Evolutionary conservation across 37 sponge, comb jelly and placozoan genomes (phyloP).

Genomic region (Dysidea cf. avara): DNA sequence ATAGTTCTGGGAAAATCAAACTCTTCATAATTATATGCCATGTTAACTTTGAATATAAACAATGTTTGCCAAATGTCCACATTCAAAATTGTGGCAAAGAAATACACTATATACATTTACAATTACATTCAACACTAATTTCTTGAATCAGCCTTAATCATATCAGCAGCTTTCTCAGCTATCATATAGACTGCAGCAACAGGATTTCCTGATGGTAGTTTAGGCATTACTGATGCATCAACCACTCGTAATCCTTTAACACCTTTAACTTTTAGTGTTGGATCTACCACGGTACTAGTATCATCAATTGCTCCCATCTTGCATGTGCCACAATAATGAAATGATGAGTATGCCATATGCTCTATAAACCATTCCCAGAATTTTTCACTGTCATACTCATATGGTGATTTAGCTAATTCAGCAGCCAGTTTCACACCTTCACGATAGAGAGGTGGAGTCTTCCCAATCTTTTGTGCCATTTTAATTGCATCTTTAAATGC

Average conservation of each 20-base stretch:
- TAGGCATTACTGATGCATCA: slow-evolving; percentile 88
- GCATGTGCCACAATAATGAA: slow-evolving; percentile 77
- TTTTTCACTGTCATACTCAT: slow-evolving; percentile 50
- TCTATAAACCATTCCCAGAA: slow-evolving; percentile 73
- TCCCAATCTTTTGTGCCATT: slow-evolving; percentile 43
- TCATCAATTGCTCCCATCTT: slow-evolving; percentile 78
- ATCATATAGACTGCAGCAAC: slow-evolving; percentile 77
- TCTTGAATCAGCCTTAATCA: slow-evolving; percentile 80
- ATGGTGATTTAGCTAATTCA: slow-evolving; percentile 10
- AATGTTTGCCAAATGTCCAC: too few relatives aligned
- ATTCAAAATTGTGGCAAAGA: too few relatives aligned
- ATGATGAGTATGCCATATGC: slow-evolving; percentile 38
- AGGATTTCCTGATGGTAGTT: slow-evolving; percentile 64
- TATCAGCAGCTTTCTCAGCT: too few relatives aligned
- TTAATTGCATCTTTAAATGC: slow-evolving; percentile 56
- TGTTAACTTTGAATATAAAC: too few relatives aligned
- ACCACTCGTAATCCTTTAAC: too few relatives aligned
- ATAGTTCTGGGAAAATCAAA: too few relatives aligned
- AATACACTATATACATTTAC: too few relatives aligned
- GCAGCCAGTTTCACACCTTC: neutral
- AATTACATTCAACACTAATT: too few relatives aligned
- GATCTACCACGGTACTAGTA: slow-evolving; percentile 66
- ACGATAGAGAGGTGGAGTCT: too few relatives aligned
- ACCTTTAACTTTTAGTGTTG: slow-evolving; percentile 65
- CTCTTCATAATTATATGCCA: too few relatives aligned